These are phyloP conservation scores for Teleopsis dalmanni DNA, from an alignment of 1,140 invertebrate genomes.

Conservation along the genomic window DNA sequence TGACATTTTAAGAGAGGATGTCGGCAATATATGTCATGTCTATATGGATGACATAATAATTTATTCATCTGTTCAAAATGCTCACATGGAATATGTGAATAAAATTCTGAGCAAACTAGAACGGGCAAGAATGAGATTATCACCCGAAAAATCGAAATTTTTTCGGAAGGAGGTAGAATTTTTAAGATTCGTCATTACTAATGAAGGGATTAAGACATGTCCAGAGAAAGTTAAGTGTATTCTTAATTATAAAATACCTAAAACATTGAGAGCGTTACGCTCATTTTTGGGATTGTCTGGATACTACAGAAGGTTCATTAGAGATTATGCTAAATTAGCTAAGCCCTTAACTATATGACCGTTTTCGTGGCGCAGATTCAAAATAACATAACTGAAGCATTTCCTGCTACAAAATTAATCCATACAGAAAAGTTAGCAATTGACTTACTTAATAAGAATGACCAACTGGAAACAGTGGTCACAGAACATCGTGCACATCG, in stretches of 20 bases:
- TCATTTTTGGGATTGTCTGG: constrained; percentile 26
- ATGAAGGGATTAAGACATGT: constrained; percentile 23
- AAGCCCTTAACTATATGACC: constrained; percentile 12
- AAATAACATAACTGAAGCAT: too few species aligned
- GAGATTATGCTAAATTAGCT: constrained; percentile 18
- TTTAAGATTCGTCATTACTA: constrained; percentile 21
- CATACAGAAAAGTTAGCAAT: neutral
- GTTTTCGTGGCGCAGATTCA: neutral
- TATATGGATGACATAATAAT: constrained; percentile 35
- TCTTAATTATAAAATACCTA: constrained; percentile 22
- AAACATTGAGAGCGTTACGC: constrained; percentile 14
- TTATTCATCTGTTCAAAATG: constrained; percentile 19
- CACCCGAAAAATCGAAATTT: constrained; percentile 29
- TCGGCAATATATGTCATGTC: constrained; percentile 23
- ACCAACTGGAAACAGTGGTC: neutral
- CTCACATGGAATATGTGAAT: constrained; percentile 22
- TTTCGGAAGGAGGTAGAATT: constrained; percentile 20
- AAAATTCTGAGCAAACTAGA: constrained; percentile 21
- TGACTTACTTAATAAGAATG: neutral
- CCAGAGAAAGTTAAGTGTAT: constrained; percentile 16
- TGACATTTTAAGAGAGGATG: constrained; percentile 20
- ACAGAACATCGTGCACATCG: neutral
- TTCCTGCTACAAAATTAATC: neutral
- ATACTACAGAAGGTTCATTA: constrained; percentile 26
- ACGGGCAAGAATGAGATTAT: constrained; percentile 41